Conservation (phyloP, 1,140 invertebrate species). For the Panagrolaimus sp. region DNA sequence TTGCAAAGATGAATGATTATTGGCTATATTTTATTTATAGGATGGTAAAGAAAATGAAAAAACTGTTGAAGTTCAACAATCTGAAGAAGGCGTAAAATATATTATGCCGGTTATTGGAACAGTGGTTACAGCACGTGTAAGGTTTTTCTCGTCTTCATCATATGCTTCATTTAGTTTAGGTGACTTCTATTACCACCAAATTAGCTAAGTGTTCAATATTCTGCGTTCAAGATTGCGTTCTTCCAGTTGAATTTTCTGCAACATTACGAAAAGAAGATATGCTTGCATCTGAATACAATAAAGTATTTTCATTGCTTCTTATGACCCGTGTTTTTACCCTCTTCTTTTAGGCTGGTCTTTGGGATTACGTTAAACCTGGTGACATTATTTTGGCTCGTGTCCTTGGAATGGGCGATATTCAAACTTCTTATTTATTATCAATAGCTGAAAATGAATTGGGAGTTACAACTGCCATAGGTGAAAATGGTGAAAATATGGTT, state of each 20-base stretch:
- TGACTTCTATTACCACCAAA: slow-evolving; percentile 29
- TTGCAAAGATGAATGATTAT: neutral
- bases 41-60: slow-evolving; percentile 27
- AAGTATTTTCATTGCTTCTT: slow-evolving; percentile 25
- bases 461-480: slow-evolving; percentile 39
- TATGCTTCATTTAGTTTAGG: slow-evolving; percentile 20
- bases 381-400: slow-evolving; percentile 49
- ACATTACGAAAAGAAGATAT: slow-evolving; percentile 47
- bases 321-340: neutral
- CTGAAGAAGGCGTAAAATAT: slow-evolving; percentile 40
- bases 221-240: slow-evolving; percentile 44
- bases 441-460: slow-evolving; percentile 45
- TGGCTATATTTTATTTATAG: slow-evolving; percentile 22
- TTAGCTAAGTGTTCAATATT: slow-evolving; percentile 49
- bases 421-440: slow-evolving; percentile 44
- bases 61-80: slow-evolving; percentile 37
- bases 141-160: neutral
- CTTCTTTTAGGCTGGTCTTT: slow-evolving; percentile 34
- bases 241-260: slow-evolving; percentile 43
- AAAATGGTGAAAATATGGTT: slow-evolving; percentile 41
- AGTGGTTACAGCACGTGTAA: slow-evolving; percentile 39
- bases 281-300: slow-evolving; percentile 45
- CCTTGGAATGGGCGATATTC: slow-evolving; percentile 43
- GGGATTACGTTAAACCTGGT: slow-evolving; percentile 45
- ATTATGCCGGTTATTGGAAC: slow-evolving; percentile 34